Evolutionary conservation across 92 coral and sea anemone genomes (phyloP).

Genomic region (Porites rus): DNA sequence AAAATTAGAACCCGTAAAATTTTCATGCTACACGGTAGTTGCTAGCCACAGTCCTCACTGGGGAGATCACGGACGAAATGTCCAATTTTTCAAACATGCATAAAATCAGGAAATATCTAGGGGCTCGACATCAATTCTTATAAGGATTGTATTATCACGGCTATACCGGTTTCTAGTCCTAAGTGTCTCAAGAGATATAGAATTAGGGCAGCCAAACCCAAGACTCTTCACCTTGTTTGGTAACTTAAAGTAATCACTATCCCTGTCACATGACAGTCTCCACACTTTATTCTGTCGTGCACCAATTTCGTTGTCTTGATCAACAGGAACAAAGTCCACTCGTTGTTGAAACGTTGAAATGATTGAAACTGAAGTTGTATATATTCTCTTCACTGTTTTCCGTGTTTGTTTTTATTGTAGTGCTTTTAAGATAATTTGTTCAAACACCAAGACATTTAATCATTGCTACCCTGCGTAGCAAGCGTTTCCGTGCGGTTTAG

Average conservation of each 20-base stretch:
- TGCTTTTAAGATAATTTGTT: too few species aligned
- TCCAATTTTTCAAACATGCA: too few species aligned
- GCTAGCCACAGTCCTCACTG: too few species aligned
- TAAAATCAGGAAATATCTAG: conserved; percentile 68
- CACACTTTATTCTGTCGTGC: conserved; percentile 93
- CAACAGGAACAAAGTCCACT: conserved; percentile 93
- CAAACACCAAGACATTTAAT: too few species aligned
- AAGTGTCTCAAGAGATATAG: conserved; percentile 94
- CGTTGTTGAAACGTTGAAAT: conserved; percentile 77
- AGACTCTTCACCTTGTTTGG: conserved; percentile 96
- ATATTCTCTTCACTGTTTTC: too few species aligned
- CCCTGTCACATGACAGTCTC: conserved; percentile 93
- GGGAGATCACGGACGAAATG: too few species aligned
- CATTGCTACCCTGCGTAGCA: too few species aligned
- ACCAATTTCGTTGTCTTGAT: conserved; percentile 86
- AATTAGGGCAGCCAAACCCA: conserved; percentile 99
- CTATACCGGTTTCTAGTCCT: conserved; percentile 84
- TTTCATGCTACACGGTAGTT: too few species aligned
- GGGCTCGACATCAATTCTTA: conserved; percentile 94
- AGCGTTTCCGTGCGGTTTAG: too few species aligned
- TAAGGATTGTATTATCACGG: conserved; percentile 92
- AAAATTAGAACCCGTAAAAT: too few species aligned
- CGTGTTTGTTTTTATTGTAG: too few species aligned
- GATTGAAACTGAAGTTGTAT: too few species aligned
- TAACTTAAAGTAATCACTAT: conserved; percentile 95